Conservation (phyloP, 2,113 vertebrate genomes). For the Psophia crepitans region DNA sequence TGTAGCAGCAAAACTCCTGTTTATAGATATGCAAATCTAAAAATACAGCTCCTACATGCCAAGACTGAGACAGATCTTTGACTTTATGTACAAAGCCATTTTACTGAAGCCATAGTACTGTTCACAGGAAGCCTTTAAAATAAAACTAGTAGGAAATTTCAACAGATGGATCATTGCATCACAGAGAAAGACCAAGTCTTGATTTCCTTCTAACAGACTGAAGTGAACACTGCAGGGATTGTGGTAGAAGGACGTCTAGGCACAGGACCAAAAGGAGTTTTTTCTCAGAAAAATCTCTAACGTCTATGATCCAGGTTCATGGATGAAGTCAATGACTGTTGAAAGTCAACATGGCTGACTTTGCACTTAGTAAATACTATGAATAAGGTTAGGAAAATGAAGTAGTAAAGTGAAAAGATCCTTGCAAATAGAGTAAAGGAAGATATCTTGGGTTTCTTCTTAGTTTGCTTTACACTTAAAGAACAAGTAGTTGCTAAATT, state of each 20-base stretch:
- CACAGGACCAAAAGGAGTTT: background rate
- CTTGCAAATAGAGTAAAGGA: background rate
- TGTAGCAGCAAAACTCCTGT: background rate
- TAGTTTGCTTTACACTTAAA: background rate
- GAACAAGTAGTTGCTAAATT: background rate
- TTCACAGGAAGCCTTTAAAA: background rate
- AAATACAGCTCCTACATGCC: background rate
- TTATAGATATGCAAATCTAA: background rate
- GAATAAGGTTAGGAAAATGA: background rate
- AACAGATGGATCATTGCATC: background rate
- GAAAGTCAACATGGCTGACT: background rate
- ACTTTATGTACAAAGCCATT: background rate
- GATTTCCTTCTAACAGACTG: background rate
- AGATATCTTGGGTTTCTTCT: background rate
- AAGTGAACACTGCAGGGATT: background rate
- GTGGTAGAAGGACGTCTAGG: background rate
- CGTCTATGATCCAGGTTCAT: background rate
- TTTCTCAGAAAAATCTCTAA: background rate
- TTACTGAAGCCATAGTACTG: background rate
- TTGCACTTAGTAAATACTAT: background rate
- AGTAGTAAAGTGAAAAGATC: background rate
- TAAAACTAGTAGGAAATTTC: background rate
- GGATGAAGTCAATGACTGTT: background rate
- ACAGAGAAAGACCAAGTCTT: background rate
- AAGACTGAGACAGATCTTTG: background rate